A percentile compares a stretch with the other conserved stretches of the same genome.
These are phyloP conservation scores for Petrolisthes manimaculis DNA, from an alignment of 2,888 invertebrate genomes.

Conservation along the genomic window DNA sequence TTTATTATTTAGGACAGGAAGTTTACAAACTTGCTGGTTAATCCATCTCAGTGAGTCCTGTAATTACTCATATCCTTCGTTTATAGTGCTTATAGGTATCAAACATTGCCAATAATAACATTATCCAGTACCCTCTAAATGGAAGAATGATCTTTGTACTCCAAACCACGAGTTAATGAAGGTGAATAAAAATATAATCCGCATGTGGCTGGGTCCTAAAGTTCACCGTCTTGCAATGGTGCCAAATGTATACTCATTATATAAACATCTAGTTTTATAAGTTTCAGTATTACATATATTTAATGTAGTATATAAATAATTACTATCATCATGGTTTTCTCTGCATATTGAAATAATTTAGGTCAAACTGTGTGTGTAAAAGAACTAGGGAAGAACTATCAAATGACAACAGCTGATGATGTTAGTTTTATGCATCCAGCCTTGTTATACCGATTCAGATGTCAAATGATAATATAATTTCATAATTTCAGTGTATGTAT, in stretches of 20 bases:
- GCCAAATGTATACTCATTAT: constrained; percentile 27
- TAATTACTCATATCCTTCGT: not conserved
- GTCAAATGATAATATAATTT: not conserved
- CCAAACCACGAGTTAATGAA: too few species aligned
- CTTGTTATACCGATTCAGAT: too few species aligned
- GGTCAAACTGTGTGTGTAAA: too few species aligned
- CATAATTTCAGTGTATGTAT: not conserved
- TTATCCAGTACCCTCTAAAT: too few species aligned
- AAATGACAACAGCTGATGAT: too few species aligned
- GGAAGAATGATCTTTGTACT: too few species aligned
- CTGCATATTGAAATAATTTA: too few species aligned
- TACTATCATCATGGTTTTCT: too few species aligned
- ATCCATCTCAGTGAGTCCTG: not conserved
- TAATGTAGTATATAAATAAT: not conserved
- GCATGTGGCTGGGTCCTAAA: constrained; percentile 17
- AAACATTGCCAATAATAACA: too few species aligned
- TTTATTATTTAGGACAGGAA: not conserved
- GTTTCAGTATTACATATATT: not conserved
- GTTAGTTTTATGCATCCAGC: too few species aligned
- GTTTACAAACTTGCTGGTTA: not conserved
- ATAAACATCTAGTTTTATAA: not conserved
- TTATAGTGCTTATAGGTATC: not conserved
- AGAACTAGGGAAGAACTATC: too few species aligned
- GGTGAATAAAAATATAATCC: constrained; percentile 13
- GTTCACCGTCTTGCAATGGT: constrained; percentile 38